Base-by-base conservation (phyloP, 1,140 invertebrate genomes). In the Drosophila ohnishii region DNA sequence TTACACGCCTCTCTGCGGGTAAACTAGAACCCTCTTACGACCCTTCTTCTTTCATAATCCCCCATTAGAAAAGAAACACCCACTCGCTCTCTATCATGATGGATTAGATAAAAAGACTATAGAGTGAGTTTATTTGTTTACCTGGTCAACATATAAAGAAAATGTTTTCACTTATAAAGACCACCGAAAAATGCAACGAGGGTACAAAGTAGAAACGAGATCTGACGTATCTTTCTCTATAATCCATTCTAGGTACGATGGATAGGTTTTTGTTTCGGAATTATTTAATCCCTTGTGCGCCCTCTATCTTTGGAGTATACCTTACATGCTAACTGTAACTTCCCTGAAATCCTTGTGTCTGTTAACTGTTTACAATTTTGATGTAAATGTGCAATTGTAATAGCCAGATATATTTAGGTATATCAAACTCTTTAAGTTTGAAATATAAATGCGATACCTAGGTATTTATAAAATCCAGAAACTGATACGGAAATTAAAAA, bases 201-300 rank as follows among this genome's bases (percentile, higher is more conserved):
- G 64, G 14, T 28, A 13, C 11, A 19, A 16, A 37, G 32, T 25
- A 47, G 13, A 71, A 70, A 40, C 16, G 39, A 28, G 22, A 9
- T 63, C n/a, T 16, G 7, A 65, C 11, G 44, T 80, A 65, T 75
- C 45, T 34, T 50, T 9, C 67, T 55, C 65, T 56, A 34, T 77
- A 66, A 84, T 84, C 81, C 63, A 73, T 67, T 80, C 77, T 73
- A 77, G 64, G 72, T 53, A 64, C 28, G 42, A 55, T 72, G 50
- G 32, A 40, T 22, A 42, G 44, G 32, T 22, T 69, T 53, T 80
- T 74, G 73, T 85, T 57, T 44, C 42, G 14, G 59, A 77, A 66
- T 70, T 77, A 70, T 60, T 77, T 63, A 73, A 80, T 69, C 66
- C 59, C 59, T 74, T 76, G 66, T 77, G 39, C 7, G 30, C 51